Evolutionary conservation across 2,113 vertebrate species (phyloP).

Genomic region (Geococcyx californianus): DNA sequence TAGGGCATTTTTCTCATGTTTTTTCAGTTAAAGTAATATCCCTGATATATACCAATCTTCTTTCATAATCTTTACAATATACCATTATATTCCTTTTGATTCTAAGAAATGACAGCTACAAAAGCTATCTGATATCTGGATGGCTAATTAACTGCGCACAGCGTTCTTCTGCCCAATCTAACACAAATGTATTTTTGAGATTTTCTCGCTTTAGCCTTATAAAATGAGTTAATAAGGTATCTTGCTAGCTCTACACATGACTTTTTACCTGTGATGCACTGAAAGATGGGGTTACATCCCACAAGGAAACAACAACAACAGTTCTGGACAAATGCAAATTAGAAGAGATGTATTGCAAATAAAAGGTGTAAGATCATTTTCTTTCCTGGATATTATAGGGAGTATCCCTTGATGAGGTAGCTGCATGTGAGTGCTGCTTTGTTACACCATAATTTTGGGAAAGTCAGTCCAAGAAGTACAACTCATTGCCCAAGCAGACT

Average conservation of each 20-base stretch:
- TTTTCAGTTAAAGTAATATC: slow-evolving; percentile 47
- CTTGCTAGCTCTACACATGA: background rate
- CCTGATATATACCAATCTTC: slow-evolving; percentile 5
- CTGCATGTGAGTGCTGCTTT: rapidly evolving
- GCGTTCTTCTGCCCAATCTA: background rate
- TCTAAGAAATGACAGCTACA: background rate
- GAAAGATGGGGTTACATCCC: background rate
- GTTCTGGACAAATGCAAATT: background rate
- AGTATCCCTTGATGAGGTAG: background rate
- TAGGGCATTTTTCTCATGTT: slow-evolving; percentile 32
- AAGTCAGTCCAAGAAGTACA: background rate
- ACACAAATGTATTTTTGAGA: background rate
- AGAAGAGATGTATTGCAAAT: background rate
- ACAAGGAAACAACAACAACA: background rate
- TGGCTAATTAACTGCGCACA: slow-evolving; percentile 12
- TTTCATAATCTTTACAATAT: slow-evolving; percentile 41
- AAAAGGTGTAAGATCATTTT: background rate
- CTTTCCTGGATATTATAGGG: background rate
- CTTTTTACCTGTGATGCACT: background rate
- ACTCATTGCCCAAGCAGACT: background rate
- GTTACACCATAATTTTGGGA: background rate
- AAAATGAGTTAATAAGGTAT: background rate
- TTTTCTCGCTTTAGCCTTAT: background rate
- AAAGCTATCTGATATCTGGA: background rate
- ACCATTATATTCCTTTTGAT: slow-evolving; percentile 16